Percentiles rank a stretch among this genome's conserved stretches.
phyloP scores from a whole-genome alignment of 2,797 vertebrate species.

The Paguma larvata region DNA sequence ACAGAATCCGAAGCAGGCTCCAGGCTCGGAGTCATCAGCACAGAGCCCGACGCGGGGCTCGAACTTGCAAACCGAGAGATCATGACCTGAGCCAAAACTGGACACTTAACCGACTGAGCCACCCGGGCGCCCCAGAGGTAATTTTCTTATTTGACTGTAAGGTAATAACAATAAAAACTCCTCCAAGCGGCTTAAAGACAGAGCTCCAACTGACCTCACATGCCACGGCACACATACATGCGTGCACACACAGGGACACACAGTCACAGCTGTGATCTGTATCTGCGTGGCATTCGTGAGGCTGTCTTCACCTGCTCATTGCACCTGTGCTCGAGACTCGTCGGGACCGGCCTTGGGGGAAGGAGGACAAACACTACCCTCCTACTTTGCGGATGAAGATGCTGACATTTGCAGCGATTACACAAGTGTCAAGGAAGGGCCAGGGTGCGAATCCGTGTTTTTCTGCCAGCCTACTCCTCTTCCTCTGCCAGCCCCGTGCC shows the following conservation, averaged over 20 bases:
- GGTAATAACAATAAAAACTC: not conserved
- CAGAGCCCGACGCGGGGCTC: too few relatives aligned
- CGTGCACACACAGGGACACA: fast-evolving
- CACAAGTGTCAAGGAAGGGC: not conserved
- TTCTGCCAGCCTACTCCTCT: fast-evolving
- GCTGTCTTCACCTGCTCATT: fast-evolving
- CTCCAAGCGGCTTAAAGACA: not conserved
- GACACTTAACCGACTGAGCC: too few relatives aligned
- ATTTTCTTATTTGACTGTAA: not conserved
- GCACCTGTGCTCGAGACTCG: fast-evolving
- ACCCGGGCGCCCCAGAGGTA: not conserved
- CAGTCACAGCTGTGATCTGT: fast-evolving
- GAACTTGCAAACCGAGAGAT: too few relatives aligned
- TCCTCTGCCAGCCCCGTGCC: fast-evolving
- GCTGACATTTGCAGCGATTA: fast-evolving
- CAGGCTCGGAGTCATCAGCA: too few relatives aligned
- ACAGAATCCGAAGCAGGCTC: too few relatives aligned
- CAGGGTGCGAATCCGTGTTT: fast-evolving
- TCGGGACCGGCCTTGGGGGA: fast-evolving
- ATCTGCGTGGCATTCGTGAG: fast-evolving
- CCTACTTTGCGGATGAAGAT: not conserved
- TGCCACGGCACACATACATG: fast-evolving
- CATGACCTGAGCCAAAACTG: too few relatives aligned
- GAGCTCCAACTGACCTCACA: not conserved
- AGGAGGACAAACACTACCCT: fast-evolving